Percentiles rank a stretch among this genome's conserved stretches.
Evolutionary conservation across 30 jellyfish, hydroid and myxozoan species (phyloP).

Genomic region (Aurelia sp.): DNA sequence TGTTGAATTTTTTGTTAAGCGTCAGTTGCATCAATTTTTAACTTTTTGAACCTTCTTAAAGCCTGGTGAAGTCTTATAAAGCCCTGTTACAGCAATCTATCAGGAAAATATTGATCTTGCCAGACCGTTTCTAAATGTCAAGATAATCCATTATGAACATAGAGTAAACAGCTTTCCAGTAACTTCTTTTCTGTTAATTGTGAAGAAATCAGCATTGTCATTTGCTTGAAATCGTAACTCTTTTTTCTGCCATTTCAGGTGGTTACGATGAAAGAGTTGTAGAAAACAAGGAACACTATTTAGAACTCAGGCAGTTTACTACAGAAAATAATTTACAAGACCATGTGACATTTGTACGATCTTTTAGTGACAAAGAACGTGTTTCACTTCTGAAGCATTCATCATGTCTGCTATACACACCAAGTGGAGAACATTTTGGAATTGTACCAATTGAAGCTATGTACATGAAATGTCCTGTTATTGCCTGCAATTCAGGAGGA

Average conservation of each 20-base stretch:
- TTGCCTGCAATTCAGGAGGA: slow-evolving; percentile 97
- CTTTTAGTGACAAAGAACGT: slow-evolving; percentile 83
- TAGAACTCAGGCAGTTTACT: slow-evolving; percentile 77
- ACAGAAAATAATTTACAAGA: slow-evolving; percentile 41
- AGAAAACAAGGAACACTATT: slow-evolving; percentile 86
- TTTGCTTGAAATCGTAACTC: not conserved
- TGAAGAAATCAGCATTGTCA: no score
- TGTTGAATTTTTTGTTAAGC: no score
- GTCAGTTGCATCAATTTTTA: no score
- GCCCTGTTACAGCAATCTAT: no score
- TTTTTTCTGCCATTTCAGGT: slow-evolving; percentile 43
- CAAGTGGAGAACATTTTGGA: slow-evolving; percentile 96
- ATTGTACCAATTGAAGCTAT: slow-evolving; percentile 96
- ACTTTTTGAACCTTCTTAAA: no score
- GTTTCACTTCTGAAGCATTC: slow-evolving; percentile 72
- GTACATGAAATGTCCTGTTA: slow-evolving; percentile 94
- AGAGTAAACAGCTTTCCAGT: no score
- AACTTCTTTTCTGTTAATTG: no score
- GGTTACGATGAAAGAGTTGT: slow-evolving; percentile 93
- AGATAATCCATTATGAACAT: no score
- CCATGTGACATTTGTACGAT: slow-evolving; percentile 78
- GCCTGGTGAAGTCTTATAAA: no score
- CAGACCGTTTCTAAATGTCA: no score
- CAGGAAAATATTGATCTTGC: no score
- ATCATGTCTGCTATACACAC: slow-evolving; percentile 90